Percentiles rank a stretch among this genome's conserved stretches.
These are phyloP conservation scores for Cryptus viduatorius DNA, from an alignment of 2,888 invertebrate species.

Conservation along the genomic window DNA sequence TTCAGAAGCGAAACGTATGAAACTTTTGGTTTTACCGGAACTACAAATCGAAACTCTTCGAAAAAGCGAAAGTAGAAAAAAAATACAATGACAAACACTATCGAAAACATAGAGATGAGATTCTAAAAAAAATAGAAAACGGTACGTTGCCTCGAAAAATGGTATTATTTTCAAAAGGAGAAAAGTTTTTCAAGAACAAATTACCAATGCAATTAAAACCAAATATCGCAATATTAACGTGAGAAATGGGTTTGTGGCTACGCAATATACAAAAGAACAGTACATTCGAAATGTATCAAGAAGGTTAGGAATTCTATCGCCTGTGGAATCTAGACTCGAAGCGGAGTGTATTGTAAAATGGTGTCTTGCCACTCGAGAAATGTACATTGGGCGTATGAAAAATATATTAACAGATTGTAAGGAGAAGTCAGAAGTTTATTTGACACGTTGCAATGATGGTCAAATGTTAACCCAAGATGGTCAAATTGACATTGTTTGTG, in stretches of 20 bases:
- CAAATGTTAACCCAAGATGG: not conserved
- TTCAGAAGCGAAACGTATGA: not conserved
- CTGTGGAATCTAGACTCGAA: not conserved
- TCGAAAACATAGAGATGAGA: not conserved
- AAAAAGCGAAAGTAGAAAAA: not conserved
- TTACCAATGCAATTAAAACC: not conserved
- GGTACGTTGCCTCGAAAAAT: not conserved
- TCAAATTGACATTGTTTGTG: not conserved
- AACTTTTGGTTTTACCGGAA: not conserved
- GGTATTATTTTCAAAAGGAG: not conserved
- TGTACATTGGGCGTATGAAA: not conserved
- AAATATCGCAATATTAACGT: not conserved
- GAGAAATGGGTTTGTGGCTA: not conserved
- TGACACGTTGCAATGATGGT: not conserved
- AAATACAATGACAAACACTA: not conserved
- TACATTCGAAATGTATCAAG: not conserved
- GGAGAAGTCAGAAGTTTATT: not conserved
- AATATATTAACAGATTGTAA: not conserved
- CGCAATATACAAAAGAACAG: not conserved
- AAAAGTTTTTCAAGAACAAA: not conserved
- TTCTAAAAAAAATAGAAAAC: not conserved
- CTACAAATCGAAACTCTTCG: too few relatives aligned
- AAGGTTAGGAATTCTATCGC: not conserved
- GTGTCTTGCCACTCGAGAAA: not conserved
- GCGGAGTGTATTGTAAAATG: not conserved